Percentiles rank a stretch among this genome's conserved stretches.
Conservation (phyloP, 2,797 vertebrate genomes). For the Pogoniulus pusillus region DNA sequence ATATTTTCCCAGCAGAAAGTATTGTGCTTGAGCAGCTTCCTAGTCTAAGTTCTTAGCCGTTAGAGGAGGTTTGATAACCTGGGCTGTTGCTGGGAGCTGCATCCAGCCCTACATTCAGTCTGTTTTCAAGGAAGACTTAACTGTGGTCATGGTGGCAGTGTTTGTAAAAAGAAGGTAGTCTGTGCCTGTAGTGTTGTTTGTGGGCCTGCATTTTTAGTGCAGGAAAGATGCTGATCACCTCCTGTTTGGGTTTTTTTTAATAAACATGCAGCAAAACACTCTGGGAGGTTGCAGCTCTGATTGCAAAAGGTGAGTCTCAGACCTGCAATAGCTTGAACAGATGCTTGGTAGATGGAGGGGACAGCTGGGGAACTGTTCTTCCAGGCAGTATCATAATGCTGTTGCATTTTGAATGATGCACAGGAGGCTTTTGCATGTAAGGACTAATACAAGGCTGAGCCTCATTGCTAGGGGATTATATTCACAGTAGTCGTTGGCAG, state of each 20-base stretch:
- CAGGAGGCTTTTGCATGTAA: neutral
- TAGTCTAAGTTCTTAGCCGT: neutral
- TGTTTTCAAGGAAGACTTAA: fast-evolving
- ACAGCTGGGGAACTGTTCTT: neutral
- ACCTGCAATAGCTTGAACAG: fast-evolving
- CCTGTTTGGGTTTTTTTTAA: neutral
- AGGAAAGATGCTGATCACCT: fast-evolving
- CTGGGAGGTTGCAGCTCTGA: neutral
- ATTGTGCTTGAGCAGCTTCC: neutral
- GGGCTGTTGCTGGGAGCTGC: neutral
- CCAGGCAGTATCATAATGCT: neutral
- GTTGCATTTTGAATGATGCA: neutral
- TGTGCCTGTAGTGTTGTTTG: neutral
- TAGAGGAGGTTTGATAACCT: neutral
- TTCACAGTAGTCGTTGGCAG: neutral
- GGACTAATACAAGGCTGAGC: neutral
- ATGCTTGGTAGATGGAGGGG: neutral
- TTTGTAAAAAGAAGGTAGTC: neutral
- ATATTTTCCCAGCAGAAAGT: neutral
- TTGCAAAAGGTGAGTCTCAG: neutral
- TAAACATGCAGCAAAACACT: neutral
- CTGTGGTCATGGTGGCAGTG: fast-evolving
- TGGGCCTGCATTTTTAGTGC: neutral
- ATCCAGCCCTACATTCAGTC: neutral
- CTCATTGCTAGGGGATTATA: neutral